Evolutionary conservation across 1,140 invertebrate species (phyloP).

Genomic region (Drosophila varians): DNA sequence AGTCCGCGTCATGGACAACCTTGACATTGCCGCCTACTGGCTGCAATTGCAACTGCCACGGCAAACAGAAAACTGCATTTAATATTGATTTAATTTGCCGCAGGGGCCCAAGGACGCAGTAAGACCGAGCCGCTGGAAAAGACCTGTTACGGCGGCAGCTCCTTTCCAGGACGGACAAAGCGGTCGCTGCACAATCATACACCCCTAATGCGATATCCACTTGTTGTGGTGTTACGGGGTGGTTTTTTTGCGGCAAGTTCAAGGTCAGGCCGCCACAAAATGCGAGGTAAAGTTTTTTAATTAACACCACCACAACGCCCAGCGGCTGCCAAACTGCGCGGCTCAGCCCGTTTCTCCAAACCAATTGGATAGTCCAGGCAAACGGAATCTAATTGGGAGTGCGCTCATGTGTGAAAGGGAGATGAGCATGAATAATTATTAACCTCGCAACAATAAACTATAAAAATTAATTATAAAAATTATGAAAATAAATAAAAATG

Average conservation of each 20-base stretch:
- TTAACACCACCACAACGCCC: conserved; percentile 22
- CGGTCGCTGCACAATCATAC: not conserved
- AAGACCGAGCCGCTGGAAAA: no score
- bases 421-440: conserved; percentile 52
- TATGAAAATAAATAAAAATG: no score
- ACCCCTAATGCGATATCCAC: conserved; percentile 19
- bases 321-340: conserved; percentile 32
- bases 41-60: conserved; percentile 20
- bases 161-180: conserved; percentile 1
- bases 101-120: conserved; percentile 25
- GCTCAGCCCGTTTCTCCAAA: not conserved
- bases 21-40: conserved; percentile 32
- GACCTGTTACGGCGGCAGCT: conserved; percentile 2
- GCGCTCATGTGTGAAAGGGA: conserved; percentile 26
- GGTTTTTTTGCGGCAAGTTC: conserved; percentile 55
- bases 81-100: conserved; percentile 70
- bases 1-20: conserved; percentile 16
- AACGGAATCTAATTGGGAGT: conserved; percentile 35
- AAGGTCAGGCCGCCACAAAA: conserved; percentile 45
- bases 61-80: conserved; percentile 43
- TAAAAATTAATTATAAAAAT: no score
- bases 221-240: conserved; percentile 35
- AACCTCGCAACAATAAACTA: conserved; percentile 23
- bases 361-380: conserved; percentile 18
- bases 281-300: conserved; percentile 22